Percentiles rank a stretch among this genome's conserved stretches.
These are phyloP conservation scores for Tangara arthus DNA, from an alignment of 2,797 vertebrate species.

Conservation along the genomic window DNA sequence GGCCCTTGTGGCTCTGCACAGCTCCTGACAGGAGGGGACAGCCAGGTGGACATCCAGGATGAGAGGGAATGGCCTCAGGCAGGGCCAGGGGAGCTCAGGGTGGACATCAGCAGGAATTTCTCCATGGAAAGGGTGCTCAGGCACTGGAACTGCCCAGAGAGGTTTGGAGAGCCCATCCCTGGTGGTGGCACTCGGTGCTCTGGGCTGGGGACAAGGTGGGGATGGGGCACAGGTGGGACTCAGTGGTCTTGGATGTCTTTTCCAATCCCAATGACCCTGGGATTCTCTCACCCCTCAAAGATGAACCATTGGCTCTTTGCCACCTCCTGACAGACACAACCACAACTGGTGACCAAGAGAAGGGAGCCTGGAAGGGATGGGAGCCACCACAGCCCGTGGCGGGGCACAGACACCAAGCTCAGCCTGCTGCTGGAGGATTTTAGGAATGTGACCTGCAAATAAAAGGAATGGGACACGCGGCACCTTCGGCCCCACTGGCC, in stretches of 20 bases:
- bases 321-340: not conserved
- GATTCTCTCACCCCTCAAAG: not conserved
- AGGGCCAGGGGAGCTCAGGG: not conserved
- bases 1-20: not conserved
- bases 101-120: not conserved
- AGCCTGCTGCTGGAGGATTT: not conserved
- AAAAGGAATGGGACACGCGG: not conserved
- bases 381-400: not conserved
- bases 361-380: not conserved
- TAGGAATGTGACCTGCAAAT: not conserved
- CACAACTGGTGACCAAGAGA: not conserved
- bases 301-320: not conserved
- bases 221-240: accelerated
- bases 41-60: not conserved
- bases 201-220: not conserved
- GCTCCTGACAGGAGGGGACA: not conserved
- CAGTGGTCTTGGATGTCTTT: accelerated
- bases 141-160: not conserved
- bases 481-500: constrained; percentile 20
- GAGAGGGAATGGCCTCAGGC: not conserved
- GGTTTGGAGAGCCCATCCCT: not conserved
- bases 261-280: not conserved
- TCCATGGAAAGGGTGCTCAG: not conserved
- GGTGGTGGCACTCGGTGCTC: accelerated
- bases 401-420: not conserved